Evolutionary conservation across 2,888 invertebrate genomes (phyloP).

Genomic region (Leucophenga montana): DNA sequence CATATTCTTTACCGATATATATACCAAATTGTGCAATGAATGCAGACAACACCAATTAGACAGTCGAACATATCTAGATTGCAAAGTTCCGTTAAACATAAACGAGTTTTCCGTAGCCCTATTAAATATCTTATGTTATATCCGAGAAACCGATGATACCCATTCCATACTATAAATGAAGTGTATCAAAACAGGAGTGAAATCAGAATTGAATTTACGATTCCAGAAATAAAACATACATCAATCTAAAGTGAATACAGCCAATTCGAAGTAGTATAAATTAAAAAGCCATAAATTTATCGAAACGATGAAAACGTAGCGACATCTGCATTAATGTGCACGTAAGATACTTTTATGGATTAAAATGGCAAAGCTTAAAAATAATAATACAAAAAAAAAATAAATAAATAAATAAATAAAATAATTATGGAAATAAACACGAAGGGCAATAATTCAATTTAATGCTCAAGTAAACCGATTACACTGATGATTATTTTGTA

Average conservation of each 20-base stretch:
- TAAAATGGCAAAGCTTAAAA: slow-evolving; percentile 10
- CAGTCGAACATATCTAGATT: too few species aligned
- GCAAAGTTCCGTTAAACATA: too few species aligned
- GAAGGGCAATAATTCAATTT: slow-evolving; percentile 32
- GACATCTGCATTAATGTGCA: neutral
- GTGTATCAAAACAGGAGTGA: neutral
- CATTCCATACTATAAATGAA: too few species aligned
- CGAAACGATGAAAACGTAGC: neutral
- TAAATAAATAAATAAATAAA: neutral
- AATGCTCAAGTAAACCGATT: slow-evolving; percentile 35
- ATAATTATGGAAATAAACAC: slow-evolving; percentile 12
- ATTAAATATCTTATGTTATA: too few species aligned
- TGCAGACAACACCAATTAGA: too few species aligned
- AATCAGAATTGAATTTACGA: neutral
- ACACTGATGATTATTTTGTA: slow-evolving; percentile 33
- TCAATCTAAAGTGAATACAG: neutral
- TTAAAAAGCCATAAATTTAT: slow-evolving; percentile 14
- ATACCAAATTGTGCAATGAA: too few species aligned
- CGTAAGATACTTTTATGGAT: slow-evolving; percentile 11
- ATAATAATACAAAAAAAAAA: neutral
- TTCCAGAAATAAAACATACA: too few species aligned
- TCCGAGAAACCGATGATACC: neutral
- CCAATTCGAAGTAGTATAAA: neutral
- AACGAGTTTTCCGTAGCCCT: too few species aligned
- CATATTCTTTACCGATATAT: too few species aligned